Evolutionary conservation across 2,113 vertebrate genomes (phyloP).

Genomic region (Bagarius yarrelli): DNA sequence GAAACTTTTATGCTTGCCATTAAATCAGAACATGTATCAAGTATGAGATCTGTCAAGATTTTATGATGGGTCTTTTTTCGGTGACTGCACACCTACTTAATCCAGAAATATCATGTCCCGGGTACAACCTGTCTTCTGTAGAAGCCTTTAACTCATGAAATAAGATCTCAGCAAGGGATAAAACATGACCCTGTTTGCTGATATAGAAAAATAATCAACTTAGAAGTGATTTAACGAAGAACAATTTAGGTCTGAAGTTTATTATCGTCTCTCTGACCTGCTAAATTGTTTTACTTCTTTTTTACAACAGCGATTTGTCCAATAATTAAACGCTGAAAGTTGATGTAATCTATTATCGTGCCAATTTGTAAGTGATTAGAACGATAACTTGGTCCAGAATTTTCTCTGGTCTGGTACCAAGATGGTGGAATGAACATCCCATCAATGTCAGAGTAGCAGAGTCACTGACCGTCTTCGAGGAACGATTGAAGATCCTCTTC

Average conservation of each 20-base stretch:
- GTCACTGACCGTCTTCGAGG: too few relatives aligned
- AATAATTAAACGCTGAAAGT: background rate
- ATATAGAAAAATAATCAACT: background rate
- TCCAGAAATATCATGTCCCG: slow-evolving; percentile 11
- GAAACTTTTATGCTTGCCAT: background rate
- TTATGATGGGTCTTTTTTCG: slow-evolving; percentile 12
- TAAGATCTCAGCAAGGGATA: background rate
- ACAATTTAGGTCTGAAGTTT: background rate
- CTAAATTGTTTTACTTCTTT: background rate
- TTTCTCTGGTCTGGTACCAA: too few relatives aligned
- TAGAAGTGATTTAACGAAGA: background rate
- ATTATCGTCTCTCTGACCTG: too few relatives aligned
- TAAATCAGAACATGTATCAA: background rate
- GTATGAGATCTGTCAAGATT: slow-evolving; percentile 1
- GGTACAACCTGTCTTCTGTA: background rate
- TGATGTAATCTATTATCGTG: background rate
- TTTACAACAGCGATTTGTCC: background rate
- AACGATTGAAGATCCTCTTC: too few relatives aligned
- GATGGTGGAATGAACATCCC: too few relatives aligned
- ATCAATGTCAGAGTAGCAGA: too few relatives aligned
- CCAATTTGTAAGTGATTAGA: background rate
- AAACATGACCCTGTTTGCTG: background rate
- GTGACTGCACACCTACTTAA: slow-evolving; percentile 9
- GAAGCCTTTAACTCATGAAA: background rate
- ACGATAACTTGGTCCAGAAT: background rate